Conservation (phyloP, 2,888 invertebrate species). For the Autographa pulchrina region DNA sequence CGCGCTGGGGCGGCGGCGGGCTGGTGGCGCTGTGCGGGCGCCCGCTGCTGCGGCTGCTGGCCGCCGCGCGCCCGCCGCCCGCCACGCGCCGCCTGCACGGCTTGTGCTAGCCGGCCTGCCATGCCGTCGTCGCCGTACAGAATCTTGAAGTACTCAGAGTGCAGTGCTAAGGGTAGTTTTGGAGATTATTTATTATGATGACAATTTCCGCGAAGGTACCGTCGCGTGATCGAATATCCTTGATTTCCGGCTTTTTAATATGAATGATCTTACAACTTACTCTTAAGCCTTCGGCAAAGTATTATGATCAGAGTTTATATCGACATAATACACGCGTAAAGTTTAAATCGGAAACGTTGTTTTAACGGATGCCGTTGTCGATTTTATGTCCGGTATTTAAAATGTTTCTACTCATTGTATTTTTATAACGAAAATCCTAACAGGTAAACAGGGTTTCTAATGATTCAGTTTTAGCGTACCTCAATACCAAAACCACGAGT, state of each 20-base stretch:
- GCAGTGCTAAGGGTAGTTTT: constrained; percentile 29
- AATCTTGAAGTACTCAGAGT: constrained; percentile 9
- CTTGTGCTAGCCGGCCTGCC: constrained; percentile 74
- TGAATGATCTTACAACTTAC: constrained; percentile 11
- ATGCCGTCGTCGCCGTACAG: constrained; percentile 13
- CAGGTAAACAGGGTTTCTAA: constrained; percentile 84
- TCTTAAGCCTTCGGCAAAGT: constrained; percentile 19
- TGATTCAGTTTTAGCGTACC: constrained; percentile 64
- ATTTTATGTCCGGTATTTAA: constrained; percentile 52
- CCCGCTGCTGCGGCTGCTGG: constrained; percentile 82
- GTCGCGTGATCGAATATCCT: constrained; percentile 29
- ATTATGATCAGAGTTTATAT: constrained; percentile 40
- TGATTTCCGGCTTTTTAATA: constrained; percentile 43
- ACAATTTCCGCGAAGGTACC: constrained; percentile 26
- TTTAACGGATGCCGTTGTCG: constrained; percentile 36
- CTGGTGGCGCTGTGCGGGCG: constrained; percentile 85
- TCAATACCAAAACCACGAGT: constrained; percentile 42
- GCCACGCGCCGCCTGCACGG: constrained; percentile 82
- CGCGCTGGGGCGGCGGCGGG: constrained; percentile 80
- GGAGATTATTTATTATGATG: constrained; percentile 48
- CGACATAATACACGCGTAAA: constrained; percentile 36
- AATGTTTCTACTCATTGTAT: constrained; percentile 57
- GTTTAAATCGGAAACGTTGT: constrained; percentile 27
- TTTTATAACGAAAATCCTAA: constrained; percentile 61
- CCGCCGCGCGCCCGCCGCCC: constrained; percentile 86